These are phyloP conservation scores for Lasioglossum figueresi DNA, from an alignment of 2,888 invertebrate species.

Conservation along the genomic window DNA sequence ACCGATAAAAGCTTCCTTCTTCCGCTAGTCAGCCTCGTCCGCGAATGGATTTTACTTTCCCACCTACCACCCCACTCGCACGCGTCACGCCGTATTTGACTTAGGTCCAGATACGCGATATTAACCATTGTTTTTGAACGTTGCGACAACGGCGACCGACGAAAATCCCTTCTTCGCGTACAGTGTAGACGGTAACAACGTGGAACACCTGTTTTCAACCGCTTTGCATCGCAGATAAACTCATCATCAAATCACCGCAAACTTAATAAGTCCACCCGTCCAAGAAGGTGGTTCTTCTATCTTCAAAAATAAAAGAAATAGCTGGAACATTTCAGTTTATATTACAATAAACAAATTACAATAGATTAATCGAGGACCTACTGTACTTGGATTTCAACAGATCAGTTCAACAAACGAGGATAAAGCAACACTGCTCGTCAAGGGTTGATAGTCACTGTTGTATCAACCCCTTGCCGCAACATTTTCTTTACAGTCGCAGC, in stretches of 20 bases:
- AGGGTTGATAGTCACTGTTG: not conserved
- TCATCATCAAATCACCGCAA: no score
- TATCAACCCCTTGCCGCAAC: not conserved
- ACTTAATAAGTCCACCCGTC: no score
- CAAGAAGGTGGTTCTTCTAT: no score
- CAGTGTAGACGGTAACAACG: not conserved
- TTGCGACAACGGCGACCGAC: not conserved
- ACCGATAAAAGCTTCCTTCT: conserved; percentile 55
- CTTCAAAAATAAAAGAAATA: no score
- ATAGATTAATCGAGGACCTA: no score
- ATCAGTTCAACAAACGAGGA: no score
- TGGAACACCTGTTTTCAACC: not conserved
- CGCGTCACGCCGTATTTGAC: not conserved
- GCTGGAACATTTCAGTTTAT: no score
- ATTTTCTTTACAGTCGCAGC: no score
- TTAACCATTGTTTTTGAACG: not conserved
- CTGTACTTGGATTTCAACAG: no score
- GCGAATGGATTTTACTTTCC: not conserved
- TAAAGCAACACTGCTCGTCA: not conserved
- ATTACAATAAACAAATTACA: no score
- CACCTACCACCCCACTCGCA: not conserved
- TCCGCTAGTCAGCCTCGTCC: conserved; percentile 30
- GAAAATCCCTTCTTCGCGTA: not conserved
- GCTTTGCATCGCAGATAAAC: not conserved
- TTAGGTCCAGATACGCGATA: not conserved